Evolutionary conservation across 2,888 invertebrate species (phyloP).

Genomic region (Leistus spinibarbis): DNA sequence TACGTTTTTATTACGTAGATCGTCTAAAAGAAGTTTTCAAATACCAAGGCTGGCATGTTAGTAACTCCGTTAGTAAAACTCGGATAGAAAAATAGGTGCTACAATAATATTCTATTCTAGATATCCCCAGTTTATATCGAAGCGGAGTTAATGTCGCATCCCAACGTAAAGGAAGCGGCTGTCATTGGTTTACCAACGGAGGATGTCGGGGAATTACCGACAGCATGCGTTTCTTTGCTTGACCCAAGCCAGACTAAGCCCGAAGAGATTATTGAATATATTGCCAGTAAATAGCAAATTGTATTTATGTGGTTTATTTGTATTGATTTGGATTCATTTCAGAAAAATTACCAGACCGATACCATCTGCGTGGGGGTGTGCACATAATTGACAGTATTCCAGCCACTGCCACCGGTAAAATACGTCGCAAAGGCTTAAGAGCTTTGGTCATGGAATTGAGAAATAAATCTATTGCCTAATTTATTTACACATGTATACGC

Average conservation of each 20-base stretch:
- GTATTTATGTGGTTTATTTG: too few relatives aligned
- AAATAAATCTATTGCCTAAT: too few relatives aligned
- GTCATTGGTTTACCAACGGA: slow-evolving; percentile 3
- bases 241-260: not conserved
- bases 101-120: not conserved
- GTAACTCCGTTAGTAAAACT: not conserved
- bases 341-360: slow-evolving; percentile 5
- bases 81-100: not conserved
- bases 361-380: slow-evolving; percentile 18
- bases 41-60: slow-evolving; percentile 56
- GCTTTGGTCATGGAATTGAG: not conserved
- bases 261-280: slow-evolving; percentile 8
- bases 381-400: slow-evolving; percentile 8
- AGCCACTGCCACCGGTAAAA: slow-evolving; percentile 12
- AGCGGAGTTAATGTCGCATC: slow-evolving; percentile 8
- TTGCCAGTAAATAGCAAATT: not conserved
- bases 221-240: slow-evolving; percentile 5
- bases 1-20: slow-evolving; percentile 55
- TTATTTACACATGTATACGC: too few relatives aligned
- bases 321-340: not conserved
- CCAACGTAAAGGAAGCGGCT: not conserved
- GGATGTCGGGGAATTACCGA: slow-evolving; percentile 4
- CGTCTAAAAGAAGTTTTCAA: slow-evolving; percentile 56
- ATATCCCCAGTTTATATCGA: not conserved
- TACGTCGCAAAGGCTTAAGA: not conserved